phyloP scores from a whole-genome alignment of 2,113 vertebrate genomes.

The Promerops cafer region DNA sequence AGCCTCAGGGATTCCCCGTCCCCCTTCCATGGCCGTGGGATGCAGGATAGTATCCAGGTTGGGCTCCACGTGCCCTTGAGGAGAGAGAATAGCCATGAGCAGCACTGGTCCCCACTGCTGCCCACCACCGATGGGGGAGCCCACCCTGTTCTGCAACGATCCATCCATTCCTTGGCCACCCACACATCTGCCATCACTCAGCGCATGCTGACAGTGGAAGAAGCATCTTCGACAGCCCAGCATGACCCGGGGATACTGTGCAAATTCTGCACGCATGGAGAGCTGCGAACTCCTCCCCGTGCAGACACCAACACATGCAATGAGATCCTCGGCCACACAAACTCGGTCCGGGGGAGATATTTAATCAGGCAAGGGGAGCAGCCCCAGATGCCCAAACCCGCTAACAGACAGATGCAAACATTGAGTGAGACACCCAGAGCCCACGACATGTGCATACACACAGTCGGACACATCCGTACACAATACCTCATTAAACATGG shows the following conservation, averaged over 20 bases:
- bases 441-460: background rate
- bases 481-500: slow-evolving; percentile 46
- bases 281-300: background rate
- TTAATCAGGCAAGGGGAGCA: background rate
- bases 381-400: background rate
- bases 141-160: background rate
- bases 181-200: background rate
- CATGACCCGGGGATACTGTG: background rate
- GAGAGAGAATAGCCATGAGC: background rate
- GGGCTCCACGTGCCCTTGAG: background rate
- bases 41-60: background rate
- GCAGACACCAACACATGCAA: background rate
- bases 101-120: background rate
- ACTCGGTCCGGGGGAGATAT: background rate
- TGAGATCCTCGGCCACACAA: background rate
- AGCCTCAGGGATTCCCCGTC: background rate
- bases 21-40: rapidly evolving
- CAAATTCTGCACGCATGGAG: rapidly evolving
- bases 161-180: background rate
- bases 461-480: background rate
- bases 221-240: background rate
- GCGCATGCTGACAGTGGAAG: background rate
- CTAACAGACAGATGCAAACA: slow-evolving; percentile 42
- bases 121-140: background rate
- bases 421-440: background rate